Base-by-base conservation (phyloP, 1,140 invertebrate genomes). In the Rhagoletis pomonella region DNA sequence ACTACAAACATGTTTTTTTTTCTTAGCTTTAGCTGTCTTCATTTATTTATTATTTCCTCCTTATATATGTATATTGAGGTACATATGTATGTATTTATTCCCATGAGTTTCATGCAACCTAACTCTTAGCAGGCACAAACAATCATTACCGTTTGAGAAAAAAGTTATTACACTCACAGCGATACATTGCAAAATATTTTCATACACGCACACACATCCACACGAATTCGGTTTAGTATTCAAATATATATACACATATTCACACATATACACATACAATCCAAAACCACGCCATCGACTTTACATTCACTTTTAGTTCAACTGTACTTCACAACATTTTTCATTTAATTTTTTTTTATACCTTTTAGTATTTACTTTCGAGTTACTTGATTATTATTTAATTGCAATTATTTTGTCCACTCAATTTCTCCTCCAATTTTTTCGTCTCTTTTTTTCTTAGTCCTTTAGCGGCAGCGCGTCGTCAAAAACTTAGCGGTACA, bases 401-500 rank as follows among this genome's bases (percentile, higher is more conserved):
- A n/a, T 55, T 17, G n/a, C 12, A 81, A 50, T 55, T 55, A 81
- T 58, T 58, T 55, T 29, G 2, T 29, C 50, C 10, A 55, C 12
- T 19, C 19, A 81, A 58, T 81, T 81, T 55, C n/a, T 29, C 44
- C n/a, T 17, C 47, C n/a, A 17, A 19, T 12, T 9, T 19, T 84
- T 88, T 62, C 42, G 39, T 88, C 87, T 50, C 39, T 87, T 89
- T 64, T 89, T 88, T 86, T 59, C 88, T 77, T 92, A 92, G 91
- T 88, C 89, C 88, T 81, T 87, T 73, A 88, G 87, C 77, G 58
- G 86, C 85, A 85, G 69, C 55, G 55, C 55, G 86, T 88, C 89
- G 88, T 85, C 90, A 89, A 86, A 91, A 92, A 89, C 88, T 91
- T 87, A 93, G 89, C 89, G 92, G 91, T 88, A 93, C 91, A 88